A percentile compares a stretch with the other conserved stretches of the same genome.
Conservation (phyloP, 2,113 vertebrate species). For the Nothoprocta perdicaria region DNA sequence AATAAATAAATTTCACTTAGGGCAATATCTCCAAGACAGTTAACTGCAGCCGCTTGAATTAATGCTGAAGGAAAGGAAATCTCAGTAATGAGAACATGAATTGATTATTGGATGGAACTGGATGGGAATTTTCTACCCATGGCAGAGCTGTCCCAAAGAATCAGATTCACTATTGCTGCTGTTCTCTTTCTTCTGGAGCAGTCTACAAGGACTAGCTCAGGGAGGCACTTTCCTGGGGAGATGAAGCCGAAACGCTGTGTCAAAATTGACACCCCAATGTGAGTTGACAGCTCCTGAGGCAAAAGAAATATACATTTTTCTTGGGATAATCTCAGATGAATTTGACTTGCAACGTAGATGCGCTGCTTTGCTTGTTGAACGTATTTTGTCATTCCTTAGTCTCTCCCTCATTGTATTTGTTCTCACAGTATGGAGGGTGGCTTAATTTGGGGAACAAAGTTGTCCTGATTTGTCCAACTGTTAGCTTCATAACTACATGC, state of each 20-base stretch:
- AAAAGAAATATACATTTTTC: neutral
- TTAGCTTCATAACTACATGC: neutral
- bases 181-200: neutral
- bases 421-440: neutral
- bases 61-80: neutral
- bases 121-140: neutral
- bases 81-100: neutral
- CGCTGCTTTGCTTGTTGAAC: neutral
- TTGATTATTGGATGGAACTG: neutral
- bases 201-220: neutral
- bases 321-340: neutral
- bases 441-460: neutral
- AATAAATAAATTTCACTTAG: neutral
- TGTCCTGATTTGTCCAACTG: neutral
- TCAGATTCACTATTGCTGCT: neutral
- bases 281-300: neutral
- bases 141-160: neutral
- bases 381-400: neutral
- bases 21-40: neutral
- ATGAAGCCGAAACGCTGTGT: neutral
- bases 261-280: neutral
- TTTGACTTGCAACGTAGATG: neutral
- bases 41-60: neutral
- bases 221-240: neutral
- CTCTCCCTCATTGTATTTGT: neutral